Evolutionary conservation across 2,113 vertebrate species (phyloP).

Genomic region (Scopus umbretta): DNA sequence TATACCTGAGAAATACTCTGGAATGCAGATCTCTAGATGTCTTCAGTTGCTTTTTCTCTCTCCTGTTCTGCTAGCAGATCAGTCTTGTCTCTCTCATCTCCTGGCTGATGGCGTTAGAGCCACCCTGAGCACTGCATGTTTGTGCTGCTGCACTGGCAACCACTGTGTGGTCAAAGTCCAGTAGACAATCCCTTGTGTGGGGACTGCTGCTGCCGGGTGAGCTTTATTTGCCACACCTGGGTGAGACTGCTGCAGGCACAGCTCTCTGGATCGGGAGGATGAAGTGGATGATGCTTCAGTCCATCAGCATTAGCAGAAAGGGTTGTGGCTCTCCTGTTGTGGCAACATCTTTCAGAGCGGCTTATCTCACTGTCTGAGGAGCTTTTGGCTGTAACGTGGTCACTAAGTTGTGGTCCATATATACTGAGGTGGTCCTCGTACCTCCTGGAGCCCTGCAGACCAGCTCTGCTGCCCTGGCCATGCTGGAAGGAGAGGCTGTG

Average conservation of each 20-base stretch:
- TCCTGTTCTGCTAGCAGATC: neutral
- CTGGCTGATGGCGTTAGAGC: neutral
- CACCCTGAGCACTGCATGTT: rapidly evolving
- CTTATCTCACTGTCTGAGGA: neutral
- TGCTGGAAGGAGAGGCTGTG: neutral
- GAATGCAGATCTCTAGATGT: neutral
- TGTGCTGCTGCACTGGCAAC: neutral
- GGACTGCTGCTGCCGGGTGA: neutral
- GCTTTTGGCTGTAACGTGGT: neutral
- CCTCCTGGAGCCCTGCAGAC: neutral
- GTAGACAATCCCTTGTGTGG: neutral
- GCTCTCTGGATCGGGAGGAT: too few species aligned
- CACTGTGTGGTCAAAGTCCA: neutral
- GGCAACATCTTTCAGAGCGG: neutral
- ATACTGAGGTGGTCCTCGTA: rapidly evolving
- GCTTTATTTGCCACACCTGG: neutral
- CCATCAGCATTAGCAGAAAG: neutral
- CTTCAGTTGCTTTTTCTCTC: neutral
- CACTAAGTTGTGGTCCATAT: neutral
- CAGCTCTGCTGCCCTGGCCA: neutral
- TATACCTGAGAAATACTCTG: neutral
- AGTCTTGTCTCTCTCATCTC: neutral
- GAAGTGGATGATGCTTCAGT: neutral
- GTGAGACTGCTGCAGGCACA: neutral
- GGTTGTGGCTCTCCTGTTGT: neutral